phyloP scores from a whole-genome alignment of 2,113 vertebrate genomes.

The Galeopterus variegatus region DNA sequence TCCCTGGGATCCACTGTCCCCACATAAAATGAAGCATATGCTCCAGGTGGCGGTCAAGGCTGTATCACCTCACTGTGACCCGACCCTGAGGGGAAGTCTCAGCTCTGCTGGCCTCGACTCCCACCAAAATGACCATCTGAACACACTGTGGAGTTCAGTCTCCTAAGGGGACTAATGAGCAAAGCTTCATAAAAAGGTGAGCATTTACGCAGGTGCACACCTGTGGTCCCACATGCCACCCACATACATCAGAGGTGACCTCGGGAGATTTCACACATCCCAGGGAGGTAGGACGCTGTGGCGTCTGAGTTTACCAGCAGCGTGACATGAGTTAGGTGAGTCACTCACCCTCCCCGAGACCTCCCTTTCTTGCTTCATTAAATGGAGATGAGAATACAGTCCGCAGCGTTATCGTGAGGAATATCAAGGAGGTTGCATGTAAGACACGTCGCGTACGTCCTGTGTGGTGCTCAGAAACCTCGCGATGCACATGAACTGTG shows the following conservation, averaged over 20 bases:
- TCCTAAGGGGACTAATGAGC: background rate
- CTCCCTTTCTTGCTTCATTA: background rate
- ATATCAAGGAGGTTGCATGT: background rate
- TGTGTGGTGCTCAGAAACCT: background rate
- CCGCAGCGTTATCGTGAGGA: background rate
- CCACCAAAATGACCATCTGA: background rate
- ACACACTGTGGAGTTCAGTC: background rate
- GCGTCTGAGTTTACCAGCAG: too few relatives aligned
- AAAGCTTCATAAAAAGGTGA: background rate
- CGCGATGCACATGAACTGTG: background rate
- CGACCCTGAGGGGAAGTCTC: background rate
- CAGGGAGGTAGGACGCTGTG: background rate
- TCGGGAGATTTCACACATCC: too few relatives aligned
- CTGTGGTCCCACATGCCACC: background rate
- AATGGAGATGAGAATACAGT: background rate
- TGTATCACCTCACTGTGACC: rapidly evolving
- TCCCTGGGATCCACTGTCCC: background rate
- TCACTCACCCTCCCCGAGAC: background rate
- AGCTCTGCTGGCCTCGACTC: background rate
- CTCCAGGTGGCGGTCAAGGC: too few relatives aligned
- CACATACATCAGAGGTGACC: rapidly evolving
- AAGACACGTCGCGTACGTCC: background rate
- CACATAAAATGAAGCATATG: background rate
- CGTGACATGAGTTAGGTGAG: background rate
- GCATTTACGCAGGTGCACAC: background rate